A percentile compares a stretch with the other conserved stretches of the same genome.
Evolutionary conservation across 2,888 invertebrate species (phyloP).

Genomic region (Endotricha flammealis): DNA sequence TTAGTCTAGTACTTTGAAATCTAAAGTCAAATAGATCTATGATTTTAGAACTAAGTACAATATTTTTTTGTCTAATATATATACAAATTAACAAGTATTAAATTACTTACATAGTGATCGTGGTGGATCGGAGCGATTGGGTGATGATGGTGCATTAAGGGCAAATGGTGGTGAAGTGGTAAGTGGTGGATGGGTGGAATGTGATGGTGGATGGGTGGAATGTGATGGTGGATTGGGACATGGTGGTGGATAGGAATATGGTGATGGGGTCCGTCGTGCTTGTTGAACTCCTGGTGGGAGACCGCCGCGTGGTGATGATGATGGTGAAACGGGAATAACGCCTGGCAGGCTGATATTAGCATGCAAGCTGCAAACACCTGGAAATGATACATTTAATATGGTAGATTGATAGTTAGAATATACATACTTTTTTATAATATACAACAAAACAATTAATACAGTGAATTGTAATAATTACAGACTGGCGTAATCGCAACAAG

Average conservation of each 20-base stretch:
- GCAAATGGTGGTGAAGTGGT: conserved; percentile 34
- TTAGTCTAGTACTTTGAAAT: too few relatives aligned
- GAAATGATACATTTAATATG: conserved; percentile 15
- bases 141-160: conserved; percentile 14
- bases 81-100: too few relatives aligned
- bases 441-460: too few relatives aligned
- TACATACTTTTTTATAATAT: too few relatives aligned
- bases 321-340: conserved; percentile 56
- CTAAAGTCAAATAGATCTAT: too few relatives aligned
- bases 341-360: conserved; percentile 54
- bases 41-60: too few relatives aligned
- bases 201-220: conserved; percentile 27
- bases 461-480: too few relatives aligned
- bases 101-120: conserved; percentile 64
- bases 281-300: conserved; percentile 63
- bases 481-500: too few relatives aligned
- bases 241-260: conserved; percentile 41
- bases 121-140: conserved; percentile 21
- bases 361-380: conserved; percentile 49
- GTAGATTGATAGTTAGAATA: too few relatives aligned
- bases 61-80: too few relatives aligned
- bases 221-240: conserved; percentile 38
- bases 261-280: conserved; percentile 58
- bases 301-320: conserved; percentile 56
- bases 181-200: conserved; percentile 22